Evolutionary conservation across 2,888 invertebrate genomes (phyloP).

Genomic region (Gymnosoma rotundatum): DNA sequence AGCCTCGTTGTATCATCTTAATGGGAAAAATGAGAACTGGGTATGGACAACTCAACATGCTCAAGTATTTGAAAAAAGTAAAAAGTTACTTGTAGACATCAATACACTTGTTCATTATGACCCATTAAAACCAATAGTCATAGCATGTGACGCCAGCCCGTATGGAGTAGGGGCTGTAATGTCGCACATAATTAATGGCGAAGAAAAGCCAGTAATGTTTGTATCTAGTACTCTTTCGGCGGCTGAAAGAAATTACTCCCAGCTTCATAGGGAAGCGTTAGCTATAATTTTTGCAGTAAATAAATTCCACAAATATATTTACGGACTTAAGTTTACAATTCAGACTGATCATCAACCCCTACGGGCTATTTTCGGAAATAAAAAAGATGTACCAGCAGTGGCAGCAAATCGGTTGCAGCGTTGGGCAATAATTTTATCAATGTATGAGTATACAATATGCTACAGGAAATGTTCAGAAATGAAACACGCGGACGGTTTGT

Average conservation of each 20-base stretch:
- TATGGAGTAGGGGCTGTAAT: conserved; percentile 58
- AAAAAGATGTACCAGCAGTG: conserved; percentile 18
- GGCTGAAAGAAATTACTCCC: conserved; percentile 46
- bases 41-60: conserved; percentile 35
- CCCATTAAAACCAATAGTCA: conserved; percentile 51
- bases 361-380: conserved; percentile 25
- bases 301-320: conserved; percentile 32
- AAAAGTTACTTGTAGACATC: conserved; percentile 38
- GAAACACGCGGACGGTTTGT: conserved; percentile 46
- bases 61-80: conserved; percentile 45
- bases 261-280: conserved; percentile 46
- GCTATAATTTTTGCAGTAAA: conserved; percentile 50
- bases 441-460: conserved; percentile 6
- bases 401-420: conserved; percentile 17
- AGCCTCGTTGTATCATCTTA: conserved; percentile 45
- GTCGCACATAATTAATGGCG: conserved; percentile 53
- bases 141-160: conserved; percentile 59
- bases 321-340: conserved; percentile 20
- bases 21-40: conserved; percentile 42
- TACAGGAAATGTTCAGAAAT: conserved; percentile 30
- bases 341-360: conserved; percentile 36
- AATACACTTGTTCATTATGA: conserved; percentile 51
- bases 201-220: conserved; percentile 49
- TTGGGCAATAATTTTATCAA: conserved; percentile 1
- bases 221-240: conserved; percentile 46